Base-by-base conservation (phyloP, 2,113 vertebrate species). In the Colaptes auratus region DNA sequence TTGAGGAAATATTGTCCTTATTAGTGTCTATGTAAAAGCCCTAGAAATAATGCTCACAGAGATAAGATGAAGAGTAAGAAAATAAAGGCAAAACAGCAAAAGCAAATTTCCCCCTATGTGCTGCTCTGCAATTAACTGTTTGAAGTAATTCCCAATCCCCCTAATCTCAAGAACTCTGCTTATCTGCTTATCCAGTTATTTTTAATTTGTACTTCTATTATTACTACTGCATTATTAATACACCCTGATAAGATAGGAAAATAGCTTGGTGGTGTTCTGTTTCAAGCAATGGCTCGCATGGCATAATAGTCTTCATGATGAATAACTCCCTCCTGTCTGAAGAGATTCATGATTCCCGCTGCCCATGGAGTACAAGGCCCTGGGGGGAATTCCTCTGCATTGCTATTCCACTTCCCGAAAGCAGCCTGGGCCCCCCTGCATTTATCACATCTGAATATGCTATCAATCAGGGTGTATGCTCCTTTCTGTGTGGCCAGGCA, bases 161-260 rank as follows among this genome's bases (percentile, higher is more conserved):
- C 93, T 95, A 82, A 96, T 95, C 94, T 91, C 84, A 91, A 91
- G 48, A 86, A 76, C 64, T 90, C 89, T 90, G 42, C 36, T 94
- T 92, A 88, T 89, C 97, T 85, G 19, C 63, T 73, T 46, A 88
- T 96, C 86, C 88, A 91, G 85, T 86, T 71, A 75, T 96, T 96
- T 96, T 90, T 88, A 83, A 93, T 89, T 76, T 86, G 93, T 92
- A 95, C 84, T 88, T 77, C 88, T 76, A 63, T 93, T 93, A 93
- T 90, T 67, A 82, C 80, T 75, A 44, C 56, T 96, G 87, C 91
- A 92, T 93, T 95, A 93, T 83, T 91, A 95, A 96, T 79, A 90
- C 63, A 86, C 85, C 78, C 87, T 42, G 89, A 94, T 95, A 93
- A 89, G 79, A 75, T n/a, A 96, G 94, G 84, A 95, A n/a, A 95